phyloP scores from a whole-genome alignment of 1,140 invertebrate genomes.

The Berghia stephanieae region DNA sequence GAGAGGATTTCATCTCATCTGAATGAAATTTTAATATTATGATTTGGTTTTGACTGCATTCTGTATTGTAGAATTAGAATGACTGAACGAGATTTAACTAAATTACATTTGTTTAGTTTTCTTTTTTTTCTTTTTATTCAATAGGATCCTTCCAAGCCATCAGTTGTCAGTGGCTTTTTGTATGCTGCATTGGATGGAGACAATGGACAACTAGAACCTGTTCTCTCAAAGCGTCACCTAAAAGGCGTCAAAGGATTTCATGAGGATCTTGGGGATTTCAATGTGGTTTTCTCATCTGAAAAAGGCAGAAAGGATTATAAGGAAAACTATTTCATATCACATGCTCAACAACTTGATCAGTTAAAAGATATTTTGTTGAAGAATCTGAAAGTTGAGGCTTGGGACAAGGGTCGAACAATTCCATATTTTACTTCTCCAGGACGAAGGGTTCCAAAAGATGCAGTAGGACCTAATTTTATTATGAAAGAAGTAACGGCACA shows the following conservation, averaged over 20 bases:
- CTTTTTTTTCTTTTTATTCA: conserved; percentile 26
- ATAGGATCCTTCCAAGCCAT: conserved; percentile 39
- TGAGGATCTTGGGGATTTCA: conserved; percentile 82
- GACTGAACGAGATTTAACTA: not conserved
- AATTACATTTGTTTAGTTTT: conserved; percentile 11
- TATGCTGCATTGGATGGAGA: conserved; percentile 68
- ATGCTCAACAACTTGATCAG: conserved; percentile 75
- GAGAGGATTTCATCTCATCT: too few species aligned
- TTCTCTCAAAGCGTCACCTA: conserved; percentile 70
- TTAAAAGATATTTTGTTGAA: conserved; percentile 81
- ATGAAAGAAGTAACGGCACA: conserved; percentile 78
- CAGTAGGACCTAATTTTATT: conserved; percentile 78
- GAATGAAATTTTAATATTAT: too few species aligned
- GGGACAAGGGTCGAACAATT: conserved; percentile 60
- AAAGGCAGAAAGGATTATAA: conserved; percentile 72
- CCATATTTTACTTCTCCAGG: conserved; percentile 67
- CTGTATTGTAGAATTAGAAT: not conserved
- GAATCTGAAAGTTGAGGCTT: conserved; percentile 63
- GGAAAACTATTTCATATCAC: conserved; percentile 59
- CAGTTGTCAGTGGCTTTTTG: conserved; percentile 68
- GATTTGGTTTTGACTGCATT: too few species aligned
- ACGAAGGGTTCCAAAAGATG: conserved; percentile 58
- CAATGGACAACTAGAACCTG: conserved; percentile 48
- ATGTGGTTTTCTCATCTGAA: conserved; percentile 67
- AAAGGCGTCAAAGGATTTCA: conserved; percentile 81